Evolutionary conservation across 2,797 vertebrate genomes (phyloP).

Genomic region (Malurus leucopterus): DNA sequence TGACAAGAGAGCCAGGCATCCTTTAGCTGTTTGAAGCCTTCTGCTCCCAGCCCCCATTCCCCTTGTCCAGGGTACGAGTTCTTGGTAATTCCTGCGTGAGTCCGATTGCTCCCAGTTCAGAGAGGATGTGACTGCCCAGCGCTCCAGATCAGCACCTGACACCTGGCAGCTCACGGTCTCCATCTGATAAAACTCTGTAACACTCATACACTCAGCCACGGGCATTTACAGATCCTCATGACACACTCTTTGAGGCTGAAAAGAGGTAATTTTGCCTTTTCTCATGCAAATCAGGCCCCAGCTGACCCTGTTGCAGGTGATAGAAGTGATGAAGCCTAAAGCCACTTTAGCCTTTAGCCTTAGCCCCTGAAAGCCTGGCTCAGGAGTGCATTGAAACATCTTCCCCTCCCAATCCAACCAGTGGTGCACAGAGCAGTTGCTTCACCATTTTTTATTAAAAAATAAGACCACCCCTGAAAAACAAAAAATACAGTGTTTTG

Average conservation of each 20-base stretch:
- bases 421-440: neutral
- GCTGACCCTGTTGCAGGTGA: neutral
- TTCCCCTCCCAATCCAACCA: neutral
- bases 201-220: neutral
- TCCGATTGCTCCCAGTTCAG: neutral
- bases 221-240: neutral
- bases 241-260: neutral
- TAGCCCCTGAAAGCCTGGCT: neutral
- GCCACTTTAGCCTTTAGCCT: neutral
- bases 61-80: neutral
- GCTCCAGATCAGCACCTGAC: neutral
- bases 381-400: fast-evolving
- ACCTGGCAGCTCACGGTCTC: neutral
- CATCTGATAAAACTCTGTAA: neutral
- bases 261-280: neutral
- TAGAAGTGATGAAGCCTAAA: neutral
- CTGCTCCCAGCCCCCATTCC: neutral
- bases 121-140: neutral
- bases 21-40: neutral
- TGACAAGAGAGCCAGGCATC: neutral
- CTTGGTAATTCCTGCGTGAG: neutral
- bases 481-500: neutral
- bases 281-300: neutral
- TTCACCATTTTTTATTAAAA: neutral
- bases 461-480: neutral